A percentile compares a stretch with the other conserved stretches of the same genome.
These are phyloP conservation scores for Lithophane leautieri DNA, from an alignment of 2,888 invertebrate species.

Conservation along the genomic window DNA sequence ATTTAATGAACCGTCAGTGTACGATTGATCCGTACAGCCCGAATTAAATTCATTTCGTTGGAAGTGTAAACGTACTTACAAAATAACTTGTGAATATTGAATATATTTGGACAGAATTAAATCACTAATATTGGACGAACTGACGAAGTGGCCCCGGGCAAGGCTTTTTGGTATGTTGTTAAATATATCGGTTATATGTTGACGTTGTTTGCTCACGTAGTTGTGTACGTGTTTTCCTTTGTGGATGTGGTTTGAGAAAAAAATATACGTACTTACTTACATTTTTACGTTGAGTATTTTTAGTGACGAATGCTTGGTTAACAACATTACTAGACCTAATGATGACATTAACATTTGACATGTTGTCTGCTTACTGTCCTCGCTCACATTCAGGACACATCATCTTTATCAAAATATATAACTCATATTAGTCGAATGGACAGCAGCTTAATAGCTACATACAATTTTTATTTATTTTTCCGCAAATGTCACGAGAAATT, in stretches of 20 bases:
- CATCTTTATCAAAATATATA: background rate
- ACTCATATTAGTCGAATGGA: background rate
- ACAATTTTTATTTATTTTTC: background rate
- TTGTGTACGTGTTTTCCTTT: conserved; percentile 39
- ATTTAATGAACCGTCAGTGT: conserved; percentile 52
- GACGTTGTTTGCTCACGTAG: conserved; percentile 45
- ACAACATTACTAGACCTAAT: background rate
- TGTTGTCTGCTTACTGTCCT: background rate
- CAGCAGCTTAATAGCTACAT: conserved; percentile 3
- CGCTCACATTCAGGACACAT: background rate
- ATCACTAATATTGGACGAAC: conserved; percentile 36
- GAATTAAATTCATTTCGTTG: conserved; percentile 42
- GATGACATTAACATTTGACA: background rate
- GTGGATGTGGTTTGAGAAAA: conserved; percentile 16
- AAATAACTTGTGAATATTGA: conserved; percentile 52
- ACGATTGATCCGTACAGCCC: conserved; percentile 21
- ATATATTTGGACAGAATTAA: conserved; percentile 48
- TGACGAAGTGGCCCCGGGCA: conserved; percentile 35
- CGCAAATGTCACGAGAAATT: background rate
- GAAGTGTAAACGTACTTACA: conserved; percentile 53
- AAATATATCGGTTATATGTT: conserved; percentile 52
- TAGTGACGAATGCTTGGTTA: background rate
- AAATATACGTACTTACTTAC: background rate
- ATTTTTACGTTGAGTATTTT: conserved; percentile 5
- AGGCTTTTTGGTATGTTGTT: conserved; percentile 52